phyloP scores from a whole-genome alignment of 2,797 vertebrate genomes.

The Mionectes olivaceus region DNA sequence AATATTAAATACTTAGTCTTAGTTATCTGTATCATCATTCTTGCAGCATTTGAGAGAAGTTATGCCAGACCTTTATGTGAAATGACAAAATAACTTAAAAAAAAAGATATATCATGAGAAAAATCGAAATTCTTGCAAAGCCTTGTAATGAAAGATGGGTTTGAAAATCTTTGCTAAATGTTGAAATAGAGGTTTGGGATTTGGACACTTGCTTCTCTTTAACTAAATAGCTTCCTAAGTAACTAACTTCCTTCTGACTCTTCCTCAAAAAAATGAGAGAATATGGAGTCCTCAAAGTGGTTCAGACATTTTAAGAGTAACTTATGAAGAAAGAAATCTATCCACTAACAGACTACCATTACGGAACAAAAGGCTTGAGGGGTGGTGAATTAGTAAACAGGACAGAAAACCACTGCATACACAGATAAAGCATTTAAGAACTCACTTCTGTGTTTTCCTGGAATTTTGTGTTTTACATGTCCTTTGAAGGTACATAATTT shows the following conservation, averaged over 20 bases:
- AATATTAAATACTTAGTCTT: neutral
- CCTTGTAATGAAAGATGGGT: neutral
- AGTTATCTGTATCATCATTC: neutral
- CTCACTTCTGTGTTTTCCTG: neutral
- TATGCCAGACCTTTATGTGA: neutral
- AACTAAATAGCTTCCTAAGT: neutral
- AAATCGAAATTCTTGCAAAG: neutral
- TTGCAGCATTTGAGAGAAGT: neutral
- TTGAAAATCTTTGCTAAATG: neutral
- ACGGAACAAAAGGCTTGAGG: neutral
- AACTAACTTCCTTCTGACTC: neutral
- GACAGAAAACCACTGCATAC: neutral
- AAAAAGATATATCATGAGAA: neutral
- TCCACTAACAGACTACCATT: no score
- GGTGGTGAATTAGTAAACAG: neutral
- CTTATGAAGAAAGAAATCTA: neutral
- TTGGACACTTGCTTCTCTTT: neutral
- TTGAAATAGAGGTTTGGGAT: neutral
- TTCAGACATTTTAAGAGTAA: neutral
- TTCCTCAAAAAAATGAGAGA: neutral
- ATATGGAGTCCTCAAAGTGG: neutral
- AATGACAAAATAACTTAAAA: neutral
- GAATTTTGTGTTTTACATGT: neutral
- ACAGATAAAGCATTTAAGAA: neutral
- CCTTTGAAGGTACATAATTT: neutral